phyloP scores from a whole-genome alignment of 2,113 vertebrate genomes.

The Micronisus gabar region DNA sequence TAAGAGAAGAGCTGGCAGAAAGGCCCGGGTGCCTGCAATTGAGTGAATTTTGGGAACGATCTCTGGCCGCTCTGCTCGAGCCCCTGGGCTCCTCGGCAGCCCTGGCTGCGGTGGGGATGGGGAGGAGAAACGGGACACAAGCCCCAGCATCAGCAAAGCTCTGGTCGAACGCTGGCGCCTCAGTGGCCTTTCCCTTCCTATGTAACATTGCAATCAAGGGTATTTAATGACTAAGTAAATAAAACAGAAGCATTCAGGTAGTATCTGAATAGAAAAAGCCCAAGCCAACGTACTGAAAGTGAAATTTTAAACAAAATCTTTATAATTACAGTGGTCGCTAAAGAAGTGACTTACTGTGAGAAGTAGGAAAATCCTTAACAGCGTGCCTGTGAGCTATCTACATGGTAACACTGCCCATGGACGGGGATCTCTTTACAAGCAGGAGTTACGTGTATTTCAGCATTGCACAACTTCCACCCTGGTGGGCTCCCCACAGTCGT shows the following conservation, averaged over 20 bases:
- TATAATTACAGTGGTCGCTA: background rate
- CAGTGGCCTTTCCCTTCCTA: background rate
- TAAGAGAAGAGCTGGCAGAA: background rate
- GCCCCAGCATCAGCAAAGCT: background rate
- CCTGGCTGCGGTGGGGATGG: background rate
- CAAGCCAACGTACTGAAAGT: background rate
- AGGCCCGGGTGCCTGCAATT: background rate
- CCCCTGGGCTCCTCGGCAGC: background rate
- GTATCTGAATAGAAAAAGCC: background rate
- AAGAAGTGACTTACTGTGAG: background rate
- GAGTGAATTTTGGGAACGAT: background rate
- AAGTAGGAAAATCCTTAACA: background rate
- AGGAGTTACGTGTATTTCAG: background rate
- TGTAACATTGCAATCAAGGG: background rate
- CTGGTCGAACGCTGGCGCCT: background rate
- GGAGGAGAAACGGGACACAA: background rate
- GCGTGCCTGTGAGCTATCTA: background rate
- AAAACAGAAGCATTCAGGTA: background rate
- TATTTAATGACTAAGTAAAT: background rate
- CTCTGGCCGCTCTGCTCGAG: background rate
- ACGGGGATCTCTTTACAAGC: background rate
- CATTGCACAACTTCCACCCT: background rate
- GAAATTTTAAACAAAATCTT: background rate
- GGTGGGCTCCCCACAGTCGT: background rate
- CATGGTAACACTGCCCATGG: background rate